Evolutionary conservation across 2,888 invertebrate species (phyloP), one percentile per base, ranked within the genome.

Genomic region (Apodemia duryi): DNA sequence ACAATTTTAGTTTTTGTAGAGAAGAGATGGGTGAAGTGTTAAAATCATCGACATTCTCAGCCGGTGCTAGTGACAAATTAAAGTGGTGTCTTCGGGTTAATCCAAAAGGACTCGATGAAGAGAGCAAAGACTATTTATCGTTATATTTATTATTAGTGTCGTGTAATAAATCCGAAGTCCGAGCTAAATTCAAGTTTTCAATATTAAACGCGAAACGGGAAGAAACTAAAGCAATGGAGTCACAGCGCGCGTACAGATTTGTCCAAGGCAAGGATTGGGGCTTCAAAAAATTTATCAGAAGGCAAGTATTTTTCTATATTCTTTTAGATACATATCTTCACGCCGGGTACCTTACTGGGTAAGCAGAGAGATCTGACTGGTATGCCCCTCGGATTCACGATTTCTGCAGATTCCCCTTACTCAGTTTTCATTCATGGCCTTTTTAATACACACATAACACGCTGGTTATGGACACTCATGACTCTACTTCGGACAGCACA

Each of bases 261-360:
- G 99, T 99, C 70, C 99, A 99, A 93, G 99, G 99, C 77, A 99
- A 99, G 93, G 99, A 99, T 94, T 99, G 99, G 99, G 99, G 99
- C 68, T 99, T 99, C 93, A 99, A 99, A 93, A 99, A 99, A 91
- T 99, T 99, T 87, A 99, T 99, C 74, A 95, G 99, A 82, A 95
- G 91, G 91, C 89, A 75, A 83, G 85, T 76, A 29, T 63, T 57
- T 62, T 13, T 32, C 38, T 68, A n/a, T 6, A 21, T 21, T 49
- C 4, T 10, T 7, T 6, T 28, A 28, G 21, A 21, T 21, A 21
- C 21, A 21, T 21, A 21, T 21, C 21, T 21, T 21, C 21, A 21
- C 21, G 21, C 52, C 35, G 6, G 35, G 6, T 35, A 35, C 5
- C 35, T 35, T 5, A 35, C 35, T 5, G 5, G 3, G 35, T 35